Percentiles rank a stretch among this genome's conserved stretches.
Evolutionary conservation across 2,113 vertebrate genomes (phyloP).

Genomic region (Merops nubicus): DNA sequence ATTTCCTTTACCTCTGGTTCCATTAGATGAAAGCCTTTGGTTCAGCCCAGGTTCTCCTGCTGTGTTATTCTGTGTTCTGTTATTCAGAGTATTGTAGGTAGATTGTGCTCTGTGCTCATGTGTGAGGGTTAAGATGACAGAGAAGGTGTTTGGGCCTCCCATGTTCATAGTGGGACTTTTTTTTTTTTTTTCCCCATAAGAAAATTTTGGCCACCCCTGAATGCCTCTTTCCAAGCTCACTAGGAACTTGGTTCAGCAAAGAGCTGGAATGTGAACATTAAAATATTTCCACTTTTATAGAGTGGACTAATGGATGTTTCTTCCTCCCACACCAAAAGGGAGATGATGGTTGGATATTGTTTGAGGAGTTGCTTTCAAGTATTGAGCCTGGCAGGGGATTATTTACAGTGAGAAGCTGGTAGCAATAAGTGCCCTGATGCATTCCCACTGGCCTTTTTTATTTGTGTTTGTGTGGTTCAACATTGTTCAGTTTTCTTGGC

Average conservation of each 20-base stretch:
- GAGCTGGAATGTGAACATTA: neutral
- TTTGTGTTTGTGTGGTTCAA: neutral
- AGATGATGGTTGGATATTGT: neutral
- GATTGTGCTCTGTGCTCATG: neutral
- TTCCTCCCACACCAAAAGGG: neutral
- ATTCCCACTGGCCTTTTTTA: neutral
- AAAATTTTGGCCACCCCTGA: neutral
- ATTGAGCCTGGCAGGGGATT: neutral
- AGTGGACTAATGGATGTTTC: neutral
- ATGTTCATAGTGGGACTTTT: neutral
- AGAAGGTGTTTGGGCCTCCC: neutral
- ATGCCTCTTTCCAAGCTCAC: neutral
- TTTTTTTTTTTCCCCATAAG: neutral
- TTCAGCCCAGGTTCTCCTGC: neutral
- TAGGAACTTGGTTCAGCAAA: neutral
- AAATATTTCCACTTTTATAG: neutral
- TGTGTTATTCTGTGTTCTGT: neutral
- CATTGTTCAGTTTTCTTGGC: neutral
- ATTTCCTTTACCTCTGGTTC: neutral
- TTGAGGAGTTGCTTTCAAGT: neutral
- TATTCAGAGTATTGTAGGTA: neutral
- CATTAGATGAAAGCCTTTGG: neutral
- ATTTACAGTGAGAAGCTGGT: neutral
- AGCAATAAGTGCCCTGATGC: neutral
- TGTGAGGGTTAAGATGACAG: neutral